These are phyloP conservation scores for Drosophila teissieri DNA, from an alignment of 1,140 invertebrate species.

Conservation along the genomic window DNA sequence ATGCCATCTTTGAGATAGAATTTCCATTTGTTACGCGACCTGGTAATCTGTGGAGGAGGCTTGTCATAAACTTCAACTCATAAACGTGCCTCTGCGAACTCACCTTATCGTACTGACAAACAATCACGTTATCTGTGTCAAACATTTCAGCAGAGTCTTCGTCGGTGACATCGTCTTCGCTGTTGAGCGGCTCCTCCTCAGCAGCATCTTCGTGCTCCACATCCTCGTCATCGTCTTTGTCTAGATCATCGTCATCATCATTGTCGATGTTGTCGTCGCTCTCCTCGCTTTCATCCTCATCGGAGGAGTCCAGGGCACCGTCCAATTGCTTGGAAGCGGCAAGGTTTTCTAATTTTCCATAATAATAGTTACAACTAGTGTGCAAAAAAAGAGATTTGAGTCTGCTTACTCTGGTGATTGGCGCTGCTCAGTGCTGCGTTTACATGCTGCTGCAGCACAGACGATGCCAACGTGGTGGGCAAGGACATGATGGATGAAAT, in stretches of 20 bases:
- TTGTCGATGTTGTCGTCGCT: constrained; percentile 90
- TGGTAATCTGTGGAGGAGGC: constrained; percentile 91
- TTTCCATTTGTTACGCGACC: constrained; percentile 99
- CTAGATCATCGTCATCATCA: constrained; percentile 90
- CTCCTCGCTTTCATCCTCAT: constrained; percentile 89
- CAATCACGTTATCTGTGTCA: constrained; percentile 99
- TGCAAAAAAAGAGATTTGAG: no score
- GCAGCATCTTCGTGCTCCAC: constrained; percentile 90
- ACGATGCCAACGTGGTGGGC: constrained; percentile 90
- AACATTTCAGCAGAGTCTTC: constrained; percentile 97
- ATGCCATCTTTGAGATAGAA: constrained; percentile 99
- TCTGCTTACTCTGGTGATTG: constrained; percentile 80
- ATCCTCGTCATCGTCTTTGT: constrained; percentile 91
- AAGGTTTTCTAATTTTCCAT: constrained; percentile 58
- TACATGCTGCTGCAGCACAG: constrained; percentile 93
- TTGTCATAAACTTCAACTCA: not conserved
- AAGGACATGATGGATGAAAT: constrained; percentile 94
- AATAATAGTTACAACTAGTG: not conserved
- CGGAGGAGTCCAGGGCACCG: constrained; percentile 91
- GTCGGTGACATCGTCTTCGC: constrained; percentile 98
- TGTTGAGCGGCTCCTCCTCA: constrained; percentile 96
- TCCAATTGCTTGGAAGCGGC: constrained; percentile 86
- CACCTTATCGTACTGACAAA: constrained; percentile 99
- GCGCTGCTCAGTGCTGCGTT: constrained; percentile 90
- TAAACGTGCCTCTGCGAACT: not conserved